phyloP scores from a whole-genome alignment of 2,113 vertebrate genomes.

The Clinocottus analis region DNA sequence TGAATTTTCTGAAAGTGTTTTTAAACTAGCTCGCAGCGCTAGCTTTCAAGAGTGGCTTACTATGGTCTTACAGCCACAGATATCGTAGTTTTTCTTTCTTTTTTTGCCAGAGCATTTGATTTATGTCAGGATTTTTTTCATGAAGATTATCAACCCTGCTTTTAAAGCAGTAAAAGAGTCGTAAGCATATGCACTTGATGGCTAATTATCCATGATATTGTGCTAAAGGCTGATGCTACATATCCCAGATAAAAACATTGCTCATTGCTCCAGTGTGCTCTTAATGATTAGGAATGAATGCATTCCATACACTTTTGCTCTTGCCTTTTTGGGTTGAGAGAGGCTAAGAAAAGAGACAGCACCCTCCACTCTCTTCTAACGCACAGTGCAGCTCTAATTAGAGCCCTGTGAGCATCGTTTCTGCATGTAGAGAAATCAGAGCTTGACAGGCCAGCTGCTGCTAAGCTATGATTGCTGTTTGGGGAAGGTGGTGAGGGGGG shows the following conservation, averaged over 20 bases:
- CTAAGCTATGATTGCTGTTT: neutral
- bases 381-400: neutral
- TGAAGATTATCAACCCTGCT: too few species aligned
- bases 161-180: neutral
- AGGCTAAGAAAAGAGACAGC: neutral
- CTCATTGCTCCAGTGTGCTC: neutral
- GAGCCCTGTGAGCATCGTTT: neutral
- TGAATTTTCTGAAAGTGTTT: too few species aligned
- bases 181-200: neutral
- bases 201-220: neutral
- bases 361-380: neutral
- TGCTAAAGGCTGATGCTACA: neutral
- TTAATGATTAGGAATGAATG: neutral
- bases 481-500: too few species aligned
- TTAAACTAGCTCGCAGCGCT: too few species aligned
- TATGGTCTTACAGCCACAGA: too few species aligned
- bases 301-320: neutral
- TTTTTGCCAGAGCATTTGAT: too few species aligned
- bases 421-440: neutral
- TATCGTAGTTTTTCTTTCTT: too few species aligned
- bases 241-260: neutral
- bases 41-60: too few species aligned
- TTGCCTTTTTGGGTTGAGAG: neutral
- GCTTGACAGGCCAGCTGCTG: neutral
- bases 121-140: too few species aligned